A percentile compares a stretch with the other conserved stretches of the same genome.
phyloP scores from a whole-genome alignment of 1,140 invertebrate species.

The Eupristina koningsbergeri region DNA sequence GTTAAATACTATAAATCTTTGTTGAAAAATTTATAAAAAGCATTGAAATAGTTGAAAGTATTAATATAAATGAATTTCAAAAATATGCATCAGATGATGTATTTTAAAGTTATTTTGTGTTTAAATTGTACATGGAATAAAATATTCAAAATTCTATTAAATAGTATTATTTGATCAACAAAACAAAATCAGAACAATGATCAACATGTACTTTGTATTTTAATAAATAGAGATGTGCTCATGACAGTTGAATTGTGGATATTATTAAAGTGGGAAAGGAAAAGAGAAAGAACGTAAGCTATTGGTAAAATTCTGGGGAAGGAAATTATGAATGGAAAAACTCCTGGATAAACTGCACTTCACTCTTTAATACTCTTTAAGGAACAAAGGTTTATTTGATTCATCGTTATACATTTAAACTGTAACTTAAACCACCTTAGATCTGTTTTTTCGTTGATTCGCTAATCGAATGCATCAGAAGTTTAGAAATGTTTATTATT shows the following conservation, averaged over 20 bases:
- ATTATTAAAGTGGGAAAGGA: not conserved
- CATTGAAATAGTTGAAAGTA: too few species aligned
- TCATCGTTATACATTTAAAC: slow-evolving; percentile 49
- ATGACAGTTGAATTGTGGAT: slow-evolving; percentile 20
- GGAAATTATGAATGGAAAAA: slow-evolving; percentile 24
- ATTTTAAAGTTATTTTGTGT: too few species aligned
- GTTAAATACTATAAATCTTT: too few species aligned
- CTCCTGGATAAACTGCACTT: not conserved
- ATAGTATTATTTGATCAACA: too few species aligned
- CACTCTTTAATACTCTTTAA: slow-evolving; percentile 3
- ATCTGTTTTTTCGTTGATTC: too few species aligned
- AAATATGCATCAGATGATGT: too few species aligned
- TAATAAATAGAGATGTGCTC: slow-evolving; percentile 34
- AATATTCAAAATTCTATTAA: too few species aligned
- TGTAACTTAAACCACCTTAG: slow-evolving; percentile 4
- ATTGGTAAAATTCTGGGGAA: not conserved
- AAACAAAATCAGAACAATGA: slow-evolving; percentile 18
- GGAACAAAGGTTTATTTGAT: slow-evolving; percentile 53
- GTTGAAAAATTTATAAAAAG: too few species aligned
- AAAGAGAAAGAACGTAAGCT: not conserved
- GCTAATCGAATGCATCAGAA: too few species aligned
- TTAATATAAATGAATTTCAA: too few species aligned
- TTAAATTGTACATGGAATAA: too few species aligned
- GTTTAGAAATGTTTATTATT: too few species aligned
- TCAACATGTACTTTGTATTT: not conserved